Percentiles rank a stretch among this genome's conserved stretches.
These are phyloP conservation scores for Lycophotia porphyrea DNA, from an alignment of 2,888 invertebrate genomes.

Conservation along the genomic window DNA sequence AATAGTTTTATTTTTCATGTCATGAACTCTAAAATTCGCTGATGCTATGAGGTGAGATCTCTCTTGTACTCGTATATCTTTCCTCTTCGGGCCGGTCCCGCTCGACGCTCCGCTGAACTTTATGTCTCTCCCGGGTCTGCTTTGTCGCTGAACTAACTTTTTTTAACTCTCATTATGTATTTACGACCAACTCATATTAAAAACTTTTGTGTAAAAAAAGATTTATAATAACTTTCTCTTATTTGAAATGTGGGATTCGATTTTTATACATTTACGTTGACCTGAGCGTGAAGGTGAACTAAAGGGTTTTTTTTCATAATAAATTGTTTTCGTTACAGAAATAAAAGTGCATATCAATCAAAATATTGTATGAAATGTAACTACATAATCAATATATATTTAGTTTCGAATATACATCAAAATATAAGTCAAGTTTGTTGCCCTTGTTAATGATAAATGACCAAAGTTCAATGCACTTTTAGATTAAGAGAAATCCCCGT, in stretches of 20 bases:
- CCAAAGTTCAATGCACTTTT: slow-evolving; percentile 1
- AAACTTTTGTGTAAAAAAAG: slow-evolving; percentile 62
- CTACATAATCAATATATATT: background rate
- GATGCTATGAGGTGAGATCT: slow-evolving; percentile 26
- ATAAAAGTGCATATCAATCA: background rate
- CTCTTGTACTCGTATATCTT: slow-evolving; percentile 13
- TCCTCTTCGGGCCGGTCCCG: slow-evolving; percentile 56
- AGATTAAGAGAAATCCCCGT: background rate
- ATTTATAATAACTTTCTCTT: slow-evolving; percentile 53
- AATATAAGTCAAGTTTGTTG: background rate
- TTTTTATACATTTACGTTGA: slow-evolving; percentile 17
- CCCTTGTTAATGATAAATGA: slow-evolving; percentile 9
- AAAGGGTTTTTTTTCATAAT: background rate
- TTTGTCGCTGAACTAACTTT: slow-evolving; percentile 69
- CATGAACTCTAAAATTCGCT: background rate
- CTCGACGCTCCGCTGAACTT: slow-evolving; percentile 70
- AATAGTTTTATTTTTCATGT: background rate
- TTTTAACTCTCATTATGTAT: slow-evolving; percentile 76
- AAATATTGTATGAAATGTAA: background rate
- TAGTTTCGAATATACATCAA: background rate
- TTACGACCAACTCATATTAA: slow-evolving; percentile 70
- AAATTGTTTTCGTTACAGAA: background rate
- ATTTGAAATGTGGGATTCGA: slow-evolving; percentile 30
- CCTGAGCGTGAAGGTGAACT: background rate
- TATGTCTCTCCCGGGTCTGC: slow-evolving; percentile 68